Evolutionary conservation across 2,888 invertebrate genomes (phyloP).

Genomic region (Xanthia togata): DNA sequence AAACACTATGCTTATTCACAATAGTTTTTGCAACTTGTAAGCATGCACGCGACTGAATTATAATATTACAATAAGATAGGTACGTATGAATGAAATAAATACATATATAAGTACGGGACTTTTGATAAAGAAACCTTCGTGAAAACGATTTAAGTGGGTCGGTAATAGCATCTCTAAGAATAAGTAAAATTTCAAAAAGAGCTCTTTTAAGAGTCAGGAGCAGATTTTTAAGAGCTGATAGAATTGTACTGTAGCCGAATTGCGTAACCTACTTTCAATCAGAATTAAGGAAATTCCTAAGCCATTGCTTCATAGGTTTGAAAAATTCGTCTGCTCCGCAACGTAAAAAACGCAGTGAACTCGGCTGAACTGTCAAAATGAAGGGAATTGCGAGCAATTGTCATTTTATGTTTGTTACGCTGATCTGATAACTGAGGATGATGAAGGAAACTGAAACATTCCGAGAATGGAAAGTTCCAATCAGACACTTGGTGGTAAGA

Average conservation of each 20-base stretch:
- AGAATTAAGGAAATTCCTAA: no score
- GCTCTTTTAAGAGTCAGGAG: background rate
- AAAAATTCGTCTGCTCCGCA: no score
- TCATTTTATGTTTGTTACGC: background rate
- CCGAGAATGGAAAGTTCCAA: background rate
- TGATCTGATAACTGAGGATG: background rate
- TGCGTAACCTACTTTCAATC: no score
- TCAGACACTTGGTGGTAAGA: background rate
- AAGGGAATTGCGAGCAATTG: background rate
- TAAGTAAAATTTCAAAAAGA: background rate
- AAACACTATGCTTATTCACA: conserved; percentile 11
- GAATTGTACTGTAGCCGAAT: no score
- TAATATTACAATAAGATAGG: conserved; percentile 4
- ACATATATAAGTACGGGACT: background rate
- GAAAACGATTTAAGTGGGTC: background rate
- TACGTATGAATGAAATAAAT: background rate
- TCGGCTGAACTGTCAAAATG: no score
- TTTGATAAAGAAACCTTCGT: background rate
- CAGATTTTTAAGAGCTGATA: background rate
- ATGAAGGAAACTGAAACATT: background rate
- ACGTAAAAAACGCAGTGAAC: no score
- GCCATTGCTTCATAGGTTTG: no score
- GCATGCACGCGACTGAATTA: conserved; percentile 11
- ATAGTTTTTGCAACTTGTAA: conserved; percentile 18
- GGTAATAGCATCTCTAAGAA: background rate